Base-by-base conservation (phyloP, 2,113 vertebrate genomes). In the Labeo rohita region DNA sequence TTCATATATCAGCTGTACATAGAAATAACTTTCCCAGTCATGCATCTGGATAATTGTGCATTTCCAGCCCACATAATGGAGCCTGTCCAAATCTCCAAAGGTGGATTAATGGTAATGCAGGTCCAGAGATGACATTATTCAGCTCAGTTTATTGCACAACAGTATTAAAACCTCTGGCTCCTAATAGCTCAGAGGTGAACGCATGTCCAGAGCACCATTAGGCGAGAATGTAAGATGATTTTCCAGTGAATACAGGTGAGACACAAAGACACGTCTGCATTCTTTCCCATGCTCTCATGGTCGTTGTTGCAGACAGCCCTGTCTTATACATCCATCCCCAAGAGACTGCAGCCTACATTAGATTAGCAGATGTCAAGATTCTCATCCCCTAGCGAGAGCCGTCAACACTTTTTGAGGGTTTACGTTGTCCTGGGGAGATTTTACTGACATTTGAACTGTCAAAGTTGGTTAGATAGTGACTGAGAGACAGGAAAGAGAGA, bases 311-410 rank as follows among this genome's bases (percentile, higher is more conserved):
- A 54, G 49, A 65, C 43, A 13, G 65, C 52, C 8, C n/a, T 59
- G 63, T 66, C 36, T 72, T 47, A 61, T 83, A 59, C 43, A 82
- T 50, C 49, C 6, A 50, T 56, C 45, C 76, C 59, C 85, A 16
- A 28, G 79, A 85, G 77, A 50, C 56, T 65, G 43, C 66, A 34
- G 79, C 77, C 79, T 79, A 28, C 52, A 87, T 87, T 80, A 87
- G 79, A 83, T 85, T 78, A 83, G 74, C 75, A 83, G 73, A 83
- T 87, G 66, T 80, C 82, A 79, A 12, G 21, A 84, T 70, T 72
- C 45, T 84, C 59, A 79, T 87, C 74, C 43, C 23, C 43, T 63
- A 66, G 59, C 9, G 47, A 81, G 83, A 63, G 7, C 52, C 16
- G 59, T 47, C 34, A 73, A 52, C 54, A 43, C 70, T 36, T 52